These are phyloP conservation scores for Ryuthela nishihirai DNA, from an alignment of 2,888 invertebrate genomes.

Conservation along the genomic window DNA sequence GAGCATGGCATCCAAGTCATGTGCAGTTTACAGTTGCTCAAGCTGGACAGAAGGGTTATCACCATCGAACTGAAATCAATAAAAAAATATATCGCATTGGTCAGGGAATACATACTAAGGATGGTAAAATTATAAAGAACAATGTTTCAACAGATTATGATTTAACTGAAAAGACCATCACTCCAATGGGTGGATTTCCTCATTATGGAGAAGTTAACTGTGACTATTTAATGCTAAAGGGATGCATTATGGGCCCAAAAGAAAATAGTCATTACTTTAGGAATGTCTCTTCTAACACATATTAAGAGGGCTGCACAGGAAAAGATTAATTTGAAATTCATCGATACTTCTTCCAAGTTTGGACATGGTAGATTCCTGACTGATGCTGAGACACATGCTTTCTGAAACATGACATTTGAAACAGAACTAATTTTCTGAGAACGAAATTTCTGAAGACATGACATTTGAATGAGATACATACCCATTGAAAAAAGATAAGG, in stretches of 20 bases:
- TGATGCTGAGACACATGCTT: constrained; percentile 89
- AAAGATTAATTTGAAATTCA: constrained; percentile 97
- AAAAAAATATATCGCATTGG: constrained; percentile 99
- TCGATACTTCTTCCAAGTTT: constrained; percentile 98
- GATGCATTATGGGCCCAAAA: constrained; percentile 92
- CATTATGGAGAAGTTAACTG: constrained; percentile 99
- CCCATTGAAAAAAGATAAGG: constrained; percentile 85
- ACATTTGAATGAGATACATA: too few species aligned
- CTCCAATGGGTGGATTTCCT: constrained; percentile 99
- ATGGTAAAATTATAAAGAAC: constrained; percentile 76
- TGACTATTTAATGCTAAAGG: constrained; percentile 97
- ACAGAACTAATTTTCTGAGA: too few species aligned
- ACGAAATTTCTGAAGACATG: too few species aligned
- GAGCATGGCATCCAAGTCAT: constrained; percentile 99
- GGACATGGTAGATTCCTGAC: constrained; percentile 99
- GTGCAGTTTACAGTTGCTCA: constrained; percentile 98
- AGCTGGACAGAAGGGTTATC: constrained; percentile 99
- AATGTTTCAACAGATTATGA: constrained; percentile 97
- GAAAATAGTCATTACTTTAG: constrained; percentile 93
- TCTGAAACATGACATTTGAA: too few species aligned
- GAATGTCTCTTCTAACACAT: constrained; percentile 87
- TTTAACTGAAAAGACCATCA: constrained; percentile 91
- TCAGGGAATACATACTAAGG: constrained; percentile 61
- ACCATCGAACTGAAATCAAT: constrained; percentile 99
- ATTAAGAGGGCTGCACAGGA: constrained; percentile 93